These are phyloP conservation scores for Clostera curtula DNA, from an alignment of 2,888 invertebrate species.

Conservation along the genomic window DNA sequence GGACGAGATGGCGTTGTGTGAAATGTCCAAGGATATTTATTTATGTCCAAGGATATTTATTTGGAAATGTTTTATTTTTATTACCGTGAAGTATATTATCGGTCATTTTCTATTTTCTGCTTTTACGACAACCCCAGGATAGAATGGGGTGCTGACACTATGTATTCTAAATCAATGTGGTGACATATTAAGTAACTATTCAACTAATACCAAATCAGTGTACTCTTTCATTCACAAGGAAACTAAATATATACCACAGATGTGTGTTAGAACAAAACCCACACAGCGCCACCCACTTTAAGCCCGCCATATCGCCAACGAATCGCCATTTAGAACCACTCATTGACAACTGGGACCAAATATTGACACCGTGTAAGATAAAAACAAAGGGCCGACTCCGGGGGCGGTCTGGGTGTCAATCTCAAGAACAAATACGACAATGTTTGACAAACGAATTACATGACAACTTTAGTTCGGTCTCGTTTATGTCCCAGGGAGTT, in stretches of 20 bases:
- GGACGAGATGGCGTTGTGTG: too few species aligned
- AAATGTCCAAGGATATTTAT: too few species aligned
- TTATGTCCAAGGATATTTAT: too few species aligned
- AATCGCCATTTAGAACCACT: constrained; percentile 51
- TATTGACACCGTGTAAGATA: constrained; percentile 60
- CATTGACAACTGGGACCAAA: constrained; percentile 66
- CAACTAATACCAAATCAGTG: too few species aligned
- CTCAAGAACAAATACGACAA: constrained; percentile 57
- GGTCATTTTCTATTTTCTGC: too few species aligned
- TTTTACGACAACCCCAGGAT: too few species aligned
- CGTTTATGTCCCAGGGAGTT: constrained; percentile 42
- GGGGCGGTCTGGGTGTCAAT: constrained; percentile 66
- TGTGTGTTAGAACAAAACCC: constrained; percentile 30
- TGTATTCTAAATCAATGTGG: too few species aligned
- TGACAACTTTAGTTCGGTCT: constrained; percentile 50
- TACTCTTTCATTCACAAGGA: too few species aligned
- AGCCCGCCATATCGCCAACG: constrained; percentile 29
- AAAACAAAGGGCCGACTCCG: constrained; percentile 61
- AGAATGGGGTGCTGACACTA: too few species aligned
- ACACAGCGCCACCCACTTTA: constrained; percentile 51
- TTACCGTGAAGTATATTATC: too few species aligned
- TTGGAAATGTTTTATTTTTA: too few species aligned
- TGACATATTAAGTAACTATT: too few species aligned
- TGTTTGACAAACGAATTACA: constrained; percentile 70
- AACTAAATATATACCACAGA: constrained; percentile 19